These are phyloP conservation scores for Bagarius yarrelli DNA, from an alignment of 2,113 vertebrate species.

Conservation along the genomic window DNA sequence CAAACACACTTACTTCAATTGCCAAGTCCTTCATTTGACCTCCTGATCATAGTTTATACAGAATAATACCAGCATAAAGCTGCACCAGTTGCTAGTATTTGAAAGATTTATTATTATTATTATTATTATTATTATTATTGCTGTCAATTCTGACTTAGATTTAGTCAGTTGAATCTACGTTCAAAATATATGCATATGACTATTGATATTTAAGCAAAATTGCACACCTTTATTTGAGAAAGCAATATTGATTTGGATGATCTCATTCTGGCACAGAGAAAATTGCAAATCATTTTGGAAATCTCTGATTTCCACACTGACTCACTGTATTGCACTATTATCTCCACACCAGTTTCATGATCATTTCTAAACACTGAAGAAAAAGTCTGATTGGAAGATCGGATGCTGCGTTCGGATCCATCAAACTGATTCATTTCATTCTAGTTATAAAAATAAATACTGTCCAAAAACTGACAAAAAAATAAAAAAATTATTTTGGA, in stretches of 20 bases:
- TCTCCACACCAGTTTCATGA: neutral
- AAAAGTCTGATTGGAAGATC: slow-evolving; percentile 1
- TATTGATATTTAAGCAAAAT: neutral
- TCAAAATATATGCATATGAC: no score
- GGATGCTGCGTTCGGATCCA: neutral
- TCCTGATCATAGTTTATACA: neutral
- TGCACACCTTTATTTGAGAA: neutral
- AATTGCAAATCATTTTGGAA: slow-evolving; percentile 18
- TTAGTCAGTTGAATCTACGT: neutral
- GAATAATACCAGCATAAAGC: neutral
- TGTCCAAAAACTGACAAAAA: no score
- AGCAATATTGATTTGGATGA: slow-evolving; percentile 18
- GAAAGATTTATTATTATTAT: neutral
- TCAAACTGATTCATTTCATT: no score
- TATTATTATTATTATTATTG: no score
- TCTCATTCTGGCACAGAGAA: slow-evolving; percentile 28
- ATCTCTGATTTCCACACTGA: slow-evolving; percentile 31
- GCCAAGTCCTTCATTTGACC: slow-evolving; percentile 18
- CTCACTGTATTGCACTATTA: slow-evolving; percentile 5
- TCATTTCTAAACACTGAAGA: slow-evolving; percentile 9
- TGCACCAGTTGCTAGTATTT: neutral
- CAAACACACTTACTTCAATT: slow-evolving; percentile 17
- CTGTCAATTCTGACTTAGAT: neutral
- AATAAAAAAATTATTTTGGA: neutral
- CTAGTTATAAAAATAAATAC: no score